phyloP scores from a whole-genome alignment of 1,140 invertebrate genomes.

The Brachionus plicatilis region DNA sequence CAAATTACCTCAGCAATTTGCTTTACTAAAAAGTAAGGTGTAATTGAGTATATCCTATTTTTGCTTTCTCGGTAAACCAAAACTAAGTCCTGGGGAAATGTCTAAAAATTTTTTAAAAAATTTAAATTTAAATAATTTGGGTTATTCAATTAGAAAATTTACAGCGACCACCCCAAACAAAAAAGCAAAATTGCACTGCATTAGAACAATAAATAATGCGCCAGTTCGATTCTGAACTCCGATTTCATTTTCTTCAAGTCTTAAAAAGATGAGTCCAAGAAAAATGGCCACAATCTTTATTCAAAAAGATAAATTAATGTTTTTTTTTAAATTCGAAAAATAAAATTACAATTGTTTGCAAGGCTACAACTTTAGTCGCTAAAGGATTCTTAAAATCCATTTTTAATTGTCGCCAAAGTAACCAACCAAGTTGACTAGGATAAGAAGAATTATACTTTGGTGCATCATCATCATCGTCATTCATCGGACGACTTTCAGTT shows the following conservation, averaged over 20 bases:
- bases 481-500: not conserved
- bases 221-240: constrained; percentile 93
- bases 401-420: constrained; percentile 30
- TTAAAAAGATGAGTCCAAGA: constrained; percentile 80
- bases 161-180: constrained; percentile 50
- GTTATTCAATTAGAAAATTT: not conserved
- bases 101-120: not conserved
- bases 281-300: constrained; percentile 68
- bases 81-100: not conserved
- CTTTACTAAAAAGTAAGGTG: constrained; percentile 41
- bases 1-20: not conserved
- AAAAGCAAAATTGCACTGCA: constrained; percentile 65
- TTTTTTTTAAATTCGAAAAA: not conserved
- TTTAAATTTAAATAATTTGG: no score
- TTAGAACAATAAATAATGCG: constrained; percentile 80
- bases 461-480: not conserved
- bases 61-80: constrained; percentile 35
- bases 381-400: constrained; percentile 3
- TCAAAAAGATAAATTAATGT: not conserved
- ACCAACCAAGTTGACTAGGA: constrained; percentile 23
- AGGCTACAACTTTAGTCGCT: not conserved
- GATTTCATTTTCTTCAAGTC: constrained; percentile 73
- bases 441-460: constrained; percentile 27
- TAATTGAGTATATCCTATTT: constrained; percentile 26
- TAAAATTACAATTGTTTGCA: constrained; percentile 10